These are phyloP conservation scores for Drosophila nigrodunni DNA, from an alignment of 1,140 invertebrate species.

Conservation along the genomic window DNA sequence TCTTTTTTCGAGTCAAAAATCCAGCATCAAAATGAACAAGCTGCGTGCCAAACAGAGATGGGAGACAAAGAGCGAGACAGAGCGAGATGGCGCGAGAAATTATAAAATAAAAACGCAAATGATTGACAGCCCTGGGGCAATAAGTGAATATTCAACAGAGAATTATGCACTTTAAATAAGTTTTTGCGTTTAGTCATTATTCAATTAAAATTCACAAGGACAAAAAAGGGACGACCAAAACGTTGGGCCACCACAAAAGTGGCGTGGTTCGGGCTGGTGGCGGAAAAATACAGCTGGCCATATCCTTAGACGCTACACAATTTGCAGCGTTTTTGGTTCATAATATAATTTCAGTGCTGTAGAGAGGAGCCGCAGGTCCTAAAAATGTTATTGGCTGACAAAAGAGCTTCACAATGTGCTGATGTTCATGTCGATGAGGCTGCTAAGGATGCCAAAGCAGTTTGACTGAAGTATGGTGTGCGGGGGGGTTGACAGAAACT, in stretches of 20 bases:
- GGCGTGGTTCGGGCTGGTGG: not conserved
- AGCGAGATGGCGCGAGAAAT: conserved; percentile 4
- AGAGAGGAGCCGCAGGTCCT: conserved; percentile 34
- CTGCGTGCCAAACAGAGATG: not conserved
- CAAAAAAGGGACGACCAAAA: conserved; percentile 1
- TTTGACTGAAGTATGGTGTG: not conserved
- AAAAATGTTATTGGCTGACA: conserved; percentile 52
- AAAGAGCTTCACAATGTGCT: conserved; percentile 34
- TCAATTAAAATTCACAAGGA: conserved; percentile 59
- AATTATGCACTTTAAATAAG: conserved; percentile 67
- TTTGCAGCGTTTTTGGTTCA: conserved; percentile 22
- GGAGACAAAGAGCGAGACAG: not conserved
- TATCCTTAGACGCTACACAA: conserved; percentile 18
- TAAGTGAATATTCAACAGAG: conserved; percentile 48
- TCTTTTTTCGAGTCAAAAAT: conserved; percentile 46
- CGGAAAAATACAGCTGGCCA: conserved; percentile 5
- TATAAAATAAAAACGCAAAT: conserved; percentile 23
- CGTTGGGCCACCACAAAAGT: not conserved
- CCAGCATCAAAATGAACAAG: not conserved
- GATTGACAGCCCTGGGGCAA: conserved; percentile 46
- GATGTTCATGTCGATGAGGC: conserved; percentile 24
- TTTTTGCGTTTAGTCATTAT: conserved; percentile 60
- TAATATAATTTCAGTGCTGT: conserved; percentile 52
- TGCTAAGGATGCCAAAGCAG: conserved; percentile 9
- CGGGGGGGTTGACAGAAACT: conserved; percentile 1